Base-by-base conservation (phyloP, 2,113 vertebrate species). In the Paralichthys olivaceus region DNA sequence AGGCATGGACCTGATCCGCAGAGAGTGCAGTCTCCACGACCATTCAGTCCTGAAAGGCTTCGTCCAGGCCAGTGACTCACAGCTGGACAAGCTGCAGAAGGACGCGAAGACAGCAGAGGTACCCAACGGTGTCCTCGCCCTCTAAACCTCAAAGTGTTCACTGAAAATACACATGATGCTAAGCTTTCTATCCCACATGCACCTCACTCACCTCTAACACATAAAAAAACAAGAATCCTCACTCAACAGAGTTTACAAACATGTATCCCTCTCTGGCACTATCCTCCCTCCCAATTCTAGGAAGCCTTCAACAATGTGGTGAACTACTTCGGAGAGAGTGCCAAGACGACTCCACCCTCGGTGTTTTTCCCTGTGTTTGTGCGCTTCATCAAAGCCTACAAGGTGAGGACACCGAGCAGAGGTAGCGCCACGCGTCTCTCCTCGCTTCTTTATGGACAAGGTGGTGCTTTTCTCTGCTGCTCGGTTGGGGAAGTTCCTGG, bases 301-400 rank as follows among this genome's bases (percentile, higher is more conserved):
- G 97, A 99, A 74, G 96, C 97, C 85, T 99, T 97, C 82, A 96
- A 95, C 89, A 95, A 95, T 0, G 97, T 98, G 82, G 97, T 99
- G 79, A 94, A 95, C 87, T 99, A 97, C 93, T 99, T 98, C 0
- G 98, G 98, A 0, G 98, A 99, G 93, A 98, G 95, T 76, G 93
- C 96, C 86, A 99, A 99, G 94, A 98, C 96, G 0, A 96, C 96
- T 23, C 98, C 98, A 1, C 98, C 98, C 0, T 97, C 97, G 0
- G 96, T 98, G 28, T 99, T 99, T 94, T 99, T 98, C 94, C 97
- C 98, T 0, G 96, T 99, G 72, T 98, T 99, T 54, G 97, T 97
- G 65, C 95, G 97, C 12, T 98, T 99, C 91, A 95, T 99, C 92
- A 96, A 94, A 89, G 96, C 97, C 28, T 99, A 98, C 92, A 99